Evolutionary conservation across 2,888 invertebrate species (phyloP), one percentile per base, ranked within the genome.

Genomic region (Ochropleura plecta): DNA sequence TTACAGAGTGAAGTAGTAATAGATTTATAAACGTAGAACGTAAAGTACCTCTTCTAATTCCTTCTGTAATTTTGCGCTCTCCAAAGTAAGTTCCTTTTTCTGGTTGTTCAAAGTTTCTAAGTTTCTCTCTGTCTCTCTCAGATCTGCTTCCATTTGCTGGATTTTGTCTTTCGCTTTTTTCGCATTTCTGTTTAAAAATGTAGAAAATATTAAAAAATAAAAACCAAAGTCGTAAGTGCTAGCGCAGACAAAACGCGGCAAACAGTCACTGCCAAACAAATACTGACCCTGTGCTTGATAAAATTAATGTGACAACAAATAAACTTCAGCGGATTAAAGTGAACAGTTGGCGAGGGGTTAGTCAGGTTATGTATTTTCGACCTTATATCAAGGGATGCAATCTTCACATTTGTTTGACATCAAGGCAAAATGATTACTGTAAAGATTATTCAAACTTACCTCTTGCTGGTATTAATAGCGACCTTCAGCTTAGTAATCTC

Each of bases 81-180:
- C 97, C 4, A 96, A 91, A 76, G 97, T 97, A 0, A 97, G 95
- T 65, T 97, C 95, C 70, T 96, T 96, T 76, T 97, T 97, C 85
- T 97, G 96, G 5, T 93, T 93, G 81, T 96, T 97, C 82, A 97
- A 95, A 0, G 92, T 93, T 53, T 97, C 97, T 55, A 99, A 92
- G 70, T 97, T 97, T 44, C 97, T 97, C 89, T 98, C 98, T 0
- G 97, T 97, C 12, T 97, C 97, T 57, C 96, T 95, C 0, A 98
- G 97, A 86, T 99, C 98, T 8, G 97, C 95, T 70, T 98, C 97
- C 91, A 98, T 96, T 78, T 97, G 97, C n/a, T 96, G 95, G 49
- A 99, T 98, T 91, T 98, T 98, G 70, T 98, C 98, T 87, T 97
- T 97, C 0, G 97, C 97, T 89, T 99, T 98, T 81, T 97, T 97